Evolutionary conservation across 2,113 vertebrate genomes (phyloP).

Genomic region (Riparia riparia): DNA sequence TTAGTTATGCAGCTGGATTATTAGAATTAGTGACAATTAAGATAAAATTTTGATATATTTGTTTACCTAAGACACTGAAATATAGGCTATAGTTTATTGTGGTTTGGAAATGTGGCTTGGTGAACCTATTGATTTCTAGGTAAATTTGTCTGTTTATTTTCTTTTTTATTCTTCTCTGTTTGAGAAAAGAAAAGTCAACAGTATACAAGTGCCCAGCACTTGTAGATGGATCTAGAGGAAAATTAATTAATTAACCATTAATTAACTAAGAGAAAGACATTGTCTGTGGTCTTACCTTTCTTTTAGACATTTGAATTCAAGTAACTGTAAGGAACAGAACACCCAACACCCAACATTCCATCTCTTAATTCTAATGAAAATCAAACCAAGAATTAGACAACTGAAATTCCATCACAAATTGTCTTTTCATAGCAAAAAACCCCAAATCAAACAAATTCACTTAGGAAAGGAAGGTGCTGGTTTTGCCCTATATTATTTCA

Average conservation of each 20-base stretch:
- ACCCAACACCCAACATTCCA: background rate
- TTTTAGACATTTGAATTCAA: background rate
- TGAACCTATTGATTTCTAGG: background rate
- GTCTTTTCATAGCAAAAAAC: background rate
- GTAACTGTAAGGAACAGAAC: background rate
- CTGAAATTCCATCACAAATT: background rate
- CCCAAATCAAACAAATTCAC: background rate
- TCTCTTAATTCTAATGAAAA: background rate
- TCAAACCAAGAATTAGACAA: background rate
- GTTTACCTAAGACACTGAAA: background rate
- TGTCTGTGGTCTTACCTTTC: background rate
- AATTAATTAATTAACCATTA: background rate
- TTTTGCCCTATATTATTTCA: background rate
- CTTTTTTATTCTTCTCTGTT: background rate
- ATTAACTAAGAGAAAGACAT: background rate
- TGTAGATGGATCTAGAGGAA: background rate
- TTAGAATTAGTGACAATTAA: background rate
- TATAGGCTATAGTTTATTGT: background rate
- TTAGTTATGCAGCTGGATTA: background rate
- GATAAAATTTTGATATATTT: background rate
- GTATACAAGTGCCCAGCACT: background rate
- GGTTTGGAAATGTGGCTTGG: background rate
- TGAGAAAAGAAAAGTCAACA: background rate
- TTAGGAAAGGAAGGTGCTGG: background rate
- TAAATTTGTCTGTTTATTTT: background rate